These are phyloP conservation scores for Silvanus unidentatus DNA, from an alignment of 2,888 invertebrate species.

Conservation along the genomic window DNA sequence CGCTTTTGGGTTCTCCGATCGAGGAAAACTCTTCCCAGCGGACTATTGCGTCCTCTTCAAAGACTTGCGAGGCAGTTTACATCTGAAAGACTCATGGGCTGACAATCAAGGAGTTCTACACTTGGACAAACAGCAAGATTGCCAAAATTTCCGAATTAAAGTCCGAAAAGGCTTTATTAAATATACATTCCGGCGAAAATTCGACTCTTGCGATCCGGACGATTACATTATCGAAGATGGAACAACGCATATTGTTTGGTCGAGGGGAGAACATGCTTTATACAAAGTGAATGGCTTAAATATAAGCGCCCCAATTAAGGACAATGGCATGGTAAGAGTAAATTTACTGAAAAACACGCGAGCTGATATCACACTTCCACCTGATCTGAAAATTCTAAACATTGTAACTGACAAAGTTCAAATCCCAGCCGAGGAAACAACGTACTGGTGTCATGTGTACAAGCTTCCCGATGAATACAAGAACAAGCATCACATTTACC, in stretches of 20 bases:
- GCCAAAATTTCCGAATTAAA: conserved; percentile 53
- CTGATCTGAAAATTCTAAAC: conserved; percentile 53
- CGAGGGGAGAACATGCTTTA: conserved; percentile 69
- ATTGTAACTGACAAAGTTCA: conserved; percentile 59
- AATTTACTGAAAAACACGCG: conserved; percentile 57
- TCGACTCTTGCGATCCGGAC: conserved; percentile 76
- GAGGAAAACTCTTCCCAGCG: conserved; percentile 65
- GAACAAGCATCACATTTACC: conserved; percentile 70
- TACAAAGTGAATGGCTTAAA: conserved; percentile 62
- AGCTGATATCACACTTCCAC: conserved; percentile 40
- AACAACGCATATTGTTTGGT: conserved; percentile 84
- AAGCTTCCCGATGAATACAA: conserved; percentile 65
- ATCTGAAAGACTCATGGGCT: conserved; percentile 62
- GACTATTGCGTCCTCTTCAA: conserved; percentile 80
- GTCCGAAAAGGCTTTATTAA: conserved; percentile 53
- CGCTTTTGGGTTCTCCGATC: conserved; percentile 80
- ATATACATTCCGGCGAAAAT: conserved; percentile 69
- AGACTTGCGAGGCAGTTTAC: conserved; percentile 57
- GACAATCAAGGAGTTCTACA: conserved; percentile 60
- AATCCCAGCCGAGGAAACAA: conserved; percentile 83
- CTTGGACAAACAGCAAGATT: conserved; percentile 69
- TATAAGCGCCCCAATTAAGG: conserved; percentile 49
- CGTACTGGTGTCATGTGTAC: conserved; percentile 93
- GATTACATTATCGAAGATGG: conserved; percentile 82
- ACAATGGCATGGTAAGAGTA: conserved; percentile 71